Evolutionary conservation across 2,888 invertebrate species (phyloP).

Genomic region (Ischnus inquisitorius): DNA sequence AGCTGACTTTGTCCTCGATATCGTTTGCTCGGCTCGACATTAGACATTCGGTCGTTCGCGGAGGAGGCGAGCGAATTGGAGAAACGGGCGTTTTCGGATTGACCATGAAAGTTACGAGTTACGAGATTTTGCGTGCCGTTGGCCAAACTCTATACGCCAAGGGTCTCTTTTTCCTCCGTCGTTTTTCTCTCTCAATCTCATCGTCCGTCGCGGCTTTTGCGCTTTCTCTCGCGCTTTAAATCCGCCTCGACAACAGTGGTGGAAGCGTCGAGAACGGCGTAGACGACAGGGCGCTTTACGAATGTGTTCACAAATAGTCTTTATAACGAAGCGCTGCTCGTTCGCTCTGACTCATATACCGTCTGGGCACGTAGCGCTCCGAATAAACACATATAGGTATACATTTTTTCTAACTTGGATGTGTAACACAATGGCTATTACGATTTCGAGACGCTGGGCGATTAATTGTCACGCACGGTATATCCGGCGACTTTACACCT

Average conservation of each 20-base stretch:
- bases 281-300: constrained; percentile 66
- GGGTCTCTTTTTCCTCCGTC: constrained; percentile 40
- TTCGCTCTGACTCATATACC: constrained; percentile 69
- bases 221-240: constrained; percentile 47
- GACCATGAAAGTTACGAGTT: constrained; percentile 70
- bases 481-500: no score
- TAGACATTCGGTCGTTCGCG: constrained; percentile 16
- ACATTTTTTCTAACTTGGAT: not conserved
- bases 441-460: not conserved
- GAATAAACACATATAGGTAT: constrained; percentile 57
- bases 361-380: constrained; percentile 71
- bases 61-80: not conserved
- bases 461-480: not conserved
- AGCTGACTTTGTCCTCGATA: not conserved
- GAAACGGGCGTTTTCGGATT: constrained; percentile 30
- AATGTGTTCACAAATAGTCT: constrained; percentile 73
- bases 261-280: constrained; percentile 61
- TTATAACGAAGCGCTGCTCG: constrained; percentile 68
- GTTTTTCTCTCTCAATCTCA: constrained; percentile 41
- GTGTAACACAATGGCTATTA: not conserved
- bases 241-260: constrained; percentile 32
- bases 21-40: not conserved
- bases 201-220: constrained; percentile 28
- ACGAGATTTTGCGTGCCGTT: constrained; percentile 52
- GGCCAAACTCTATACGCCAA: constrained; percentile 7